Conservation (phyloP, 2,888 invertebrate species). For the Scaptomyza parva region DNA sequence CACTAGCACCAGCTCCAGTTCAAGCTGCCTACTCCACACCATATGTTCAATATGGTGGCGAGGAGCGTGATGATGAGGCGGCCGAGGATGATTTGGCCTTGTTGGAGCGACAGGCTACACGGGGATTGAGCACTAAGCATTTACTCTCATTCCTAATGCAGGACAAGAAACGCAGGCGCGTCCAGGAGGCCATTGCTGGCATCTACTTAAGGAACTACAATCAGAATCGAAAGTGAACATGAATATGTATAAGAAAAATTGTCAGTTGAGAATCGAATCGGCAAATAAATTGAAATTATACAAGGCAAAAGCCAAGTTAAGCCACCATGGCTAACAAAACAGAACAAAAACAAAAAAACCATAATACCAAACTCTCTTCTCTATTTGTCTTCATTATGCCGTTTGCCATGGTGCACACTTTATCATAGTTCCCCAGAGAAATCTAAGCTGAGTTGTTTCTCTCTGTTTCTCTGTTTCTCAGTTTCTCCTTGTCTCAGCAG, state of each 20-base stretch:
- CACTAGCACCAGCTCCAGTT: neutral
- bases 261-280: constrained; percentile 39
- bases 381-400: constrained; percentile 72
- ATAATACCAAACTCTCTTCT: constrained; percentile 31
- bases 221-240: constrained; percentile 60
- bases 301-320: constrained; percentile 48
- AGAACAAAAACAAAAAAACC: neutral
- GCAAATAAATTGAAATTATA: constrained; percentile 71
- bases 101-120: constrained; percentile 60
- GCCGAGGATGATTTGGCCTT: constrained; percentile 52
- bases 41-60: constrained; percentile 7
- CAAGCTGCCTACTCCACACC: neutral
- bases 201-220: constrained; percentile 70
- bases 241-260: constrained; percentile 9
- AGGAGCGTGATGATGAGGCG: constrained; percentile 40
- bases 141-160: constrained; percentile 54
- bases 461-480: constrained; percentile 7
- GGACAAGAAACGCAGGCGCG: constrained; percentile 58
- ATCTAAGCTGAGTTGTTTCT: constrained; percentile 67
- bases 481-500: constrained; percentile 53
- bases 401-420: constrained; percentile 51
- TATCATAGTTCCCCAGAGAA: constrained; percentile 70
- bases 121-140: constrained; percentile 50
- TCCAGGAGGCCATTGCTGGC: constrained; percentile 68
- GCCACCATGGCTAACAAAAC: constrained; percentile 20